Evolutionary conservation across 2,797 vertebrate genomes (phyloP).

Genomic region (Okamejei kenojei): DNA sequence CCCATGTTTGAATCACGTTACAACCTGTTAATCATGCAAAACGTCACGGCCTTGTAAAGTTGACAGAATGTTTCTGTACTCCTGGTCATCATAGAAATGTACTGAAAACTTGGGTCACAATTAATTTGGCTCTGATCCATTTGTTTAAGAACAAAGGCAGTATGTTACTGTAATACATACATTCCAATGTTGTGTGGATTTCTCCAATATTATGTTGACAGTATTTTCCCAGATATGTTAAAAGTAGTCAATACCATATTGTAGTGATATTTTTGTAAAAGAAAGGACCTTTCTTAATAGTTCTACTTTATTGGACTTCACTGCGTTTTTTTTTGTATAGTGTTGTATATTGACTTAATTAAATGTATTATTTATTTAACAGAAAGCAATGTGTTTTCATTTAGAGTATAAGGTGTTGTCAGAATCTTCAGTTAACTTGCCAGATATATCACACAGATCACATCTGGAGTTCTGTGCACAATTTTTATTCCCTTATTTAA

Average conservation of each 20-base stretch:
- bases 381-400: slow-evolving; percentile 24
- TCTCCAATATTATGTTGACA: slow-evolving; percentile 34
- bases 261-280: slow-evolving; percentile 43
- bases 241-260: slow-evolving; percentile 39
- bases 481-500: too few species aligned
- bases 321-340: slow-evolving; percentile 37
- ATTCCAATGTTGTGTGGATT: slow-evolving; percentile 37
- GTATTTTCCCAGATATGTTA: slow-evolving; percentile 39
- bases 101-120: not conserved
- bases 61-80: not conserved
- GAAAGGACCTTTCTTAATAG: slow-evolving; percentile 38
- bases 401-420: not conserved
- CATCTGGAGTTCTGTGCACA: too few species aligned
- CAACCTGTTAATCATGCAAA: not conserved
- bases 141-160: not conserved
- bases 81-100: not conserved
- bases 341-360: slow-evolving; percentile 41
- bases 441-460: not conserved
- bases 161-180: slow-evolving; percentile 34
- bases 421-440: not conserved
- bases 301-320: slow-evolving; percentile 40
- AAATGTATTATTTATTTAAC: slow-evolving; percentile 39
- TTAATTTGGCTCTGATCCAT: not conserved
- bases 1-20: not conserved
- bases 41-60: not conserved